Conservation (phyloP, 2,888 invertebrate genomes). For the Dorcus hopei region DNA sequence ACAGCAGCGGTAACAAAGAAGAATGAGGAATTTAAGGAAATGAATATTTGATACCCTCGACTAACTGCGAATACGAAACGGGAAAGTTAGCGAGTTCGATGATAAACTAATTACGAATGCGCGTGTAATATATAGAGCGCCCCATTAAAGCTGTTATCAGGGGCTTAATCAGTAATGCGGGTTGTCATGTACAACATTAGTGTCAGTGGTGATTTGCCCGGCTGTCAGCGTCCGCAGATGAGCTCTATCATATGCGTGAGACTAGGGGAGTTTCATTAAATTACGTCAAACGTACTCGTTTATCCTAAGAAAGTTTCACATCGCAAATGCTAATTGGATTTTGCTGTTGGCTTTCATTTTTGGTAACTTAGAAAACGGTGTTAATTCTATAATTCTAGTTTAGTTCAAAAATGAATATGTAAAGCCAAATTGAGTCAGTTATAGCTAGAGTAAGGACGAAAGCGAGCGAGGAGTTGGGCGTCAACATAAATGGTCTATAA, state of each 20-base stretch:
- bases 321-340: too few species aligned
- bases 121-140: slow-evolving; percentile 45
- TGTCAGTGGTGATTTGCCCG: slow-evolving; percentile 45
- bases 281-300: slow-evolving; percentile 18
- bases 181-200: slow-evolving; percentile 49
- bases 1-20: background rate
- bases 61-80: slow-evolving; percentile 36
- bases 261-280: slow-evolving; percentile 28
- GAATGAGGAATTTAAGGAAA: background rate
- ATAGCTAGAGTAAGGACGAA: too few species aligned
- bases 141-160: slow-evolving; percentile 49
- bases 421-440: too few species aligned
- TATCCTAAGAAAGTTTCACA: too few species aligned
- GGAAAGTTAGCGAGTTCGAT: slow-evolving; percentile 44
- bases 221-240: slow-evolving; percentile 36
- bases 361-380: too few species aligned
- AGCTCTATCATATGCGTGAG: slow-evolving; percentile 24
- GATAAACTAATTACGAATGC: slow-evolving; percentile 45
- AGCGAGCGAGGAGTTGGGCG: too few species aligned
- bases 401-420: too few species aligned
- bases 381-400: too few species aligned
- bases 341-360: too few species aligned
- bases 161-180: slow-evolving; percentile 48
- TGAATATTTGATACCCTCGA: background rate
- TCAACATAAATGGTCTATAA: too few species aligned